These are phyloP conservation scores for Parasteatoda tepidariorum DNA, from an alignment of 1,140 invertebrate genomes.

Conservation along the genomic window DNA sequence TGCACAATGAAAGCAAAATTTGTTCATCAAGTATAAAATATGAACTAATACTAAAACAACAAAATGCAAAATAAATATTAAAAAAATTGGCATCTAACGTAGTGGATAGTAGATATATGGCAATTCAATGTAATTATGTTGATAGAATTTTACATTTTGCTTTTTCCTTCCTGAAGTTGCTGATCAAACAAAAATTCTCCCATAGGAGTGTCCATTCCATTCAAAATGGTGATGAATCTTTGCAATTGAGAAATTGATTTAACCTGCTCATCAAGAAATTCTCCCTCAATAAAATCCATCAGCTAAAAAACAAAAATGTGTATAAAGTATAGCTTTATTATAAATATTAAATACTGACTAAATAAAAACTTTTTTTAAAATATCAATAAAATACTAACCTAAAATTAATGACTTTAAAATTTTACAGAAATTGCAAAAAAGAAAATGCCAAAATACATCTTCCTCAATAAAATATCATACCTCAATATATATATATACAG, in stretches of 20 bases:
- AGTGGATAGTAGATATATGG: not conserved
- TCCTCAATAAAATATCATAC: no score
- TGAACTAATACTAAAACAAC: no score
- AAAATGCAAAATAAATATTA: no score
- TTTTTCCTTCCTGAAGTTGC: constrained; percentile 37
- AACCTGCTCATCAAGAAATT: constrained; percentile 60
- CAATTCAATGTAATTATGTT: not conserved
- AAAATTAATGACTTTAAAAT: no score
- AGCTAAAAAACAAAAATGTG: constrained; percentile 36
- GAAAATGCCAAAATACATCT: no score
- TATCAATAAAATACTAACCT: no score
- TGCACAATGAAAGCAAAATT: no score
- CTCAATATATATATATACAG: no score
- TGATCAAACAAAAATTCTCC: constrained; percentile 60
- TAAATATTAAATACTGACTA: no score
- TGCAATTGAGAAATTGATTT: constrained; percentile 54
- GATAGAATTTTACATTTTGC: constrained; percentile 26
- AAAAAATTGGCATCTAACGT: not conserved
- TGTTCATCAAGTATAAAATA: no score
- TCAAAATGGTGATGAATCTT: constrained; percentile 35
- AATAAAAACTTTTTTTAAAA: no score
- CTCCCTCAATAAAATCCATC: constrained; percentile 56
- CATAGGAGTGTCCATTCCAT: constrained; percentile 50
- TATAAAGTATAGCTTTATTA: not conserved
- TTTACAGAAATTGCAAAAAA: no score